phyloP scores from a whole-genome alignment of 1,140 invertebrate genomes.

The Heliothis virescens region DNA sequence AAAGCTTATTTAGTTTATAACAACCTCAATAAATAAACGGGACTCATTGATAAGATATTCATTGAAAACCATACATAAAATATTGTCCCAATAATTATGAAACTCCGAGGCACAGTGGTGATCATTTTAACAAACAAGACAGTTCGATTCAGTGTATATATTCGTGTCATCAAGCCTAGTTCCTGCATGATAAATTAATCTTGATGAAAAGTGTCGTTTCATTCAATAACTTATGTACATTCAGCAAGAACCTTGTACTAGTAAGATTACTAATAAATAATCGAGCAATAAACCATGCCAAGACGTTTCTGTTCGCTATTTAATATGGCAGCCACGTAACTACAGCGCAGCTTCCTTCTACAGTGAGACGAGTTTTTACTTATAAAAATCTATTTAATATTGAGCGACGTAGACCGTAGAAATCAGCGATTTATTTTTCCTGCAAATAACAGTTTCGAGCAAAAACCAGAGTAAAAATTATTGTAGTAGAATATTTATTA shows the following conservation, averaged over 20 bases:
- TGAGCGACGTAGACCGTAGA: background rate
- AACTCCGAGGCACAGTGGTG: too few relatives aligned
- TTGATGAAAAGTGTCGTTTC: constrained; percentile 18
- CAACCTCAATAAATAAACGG: too few relatives aligned
- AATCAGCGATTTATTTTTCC: background rate
- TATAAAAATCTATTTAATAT: constrained; percentile 21
- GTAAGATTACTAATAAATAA: constrained; percentile 6
- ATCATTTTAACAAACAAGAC: too few relatives aligned
- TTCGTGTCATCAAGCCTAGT: too few relatives aligned
- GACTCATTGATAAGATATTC: too few relatives aligned
- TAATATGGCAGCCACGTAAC: constrained; percentile 11
- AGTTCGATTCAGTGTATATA: too few relatives aligned
- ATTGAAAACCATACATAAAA: too few relatives aligned
- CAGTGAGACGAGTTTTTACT: constrained; percentile 1
- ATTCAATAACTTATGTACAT: constrained; percentile 9
- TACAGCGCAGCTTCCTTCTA: background rate
- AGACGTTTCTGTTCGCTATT: constrained; percentile 1
- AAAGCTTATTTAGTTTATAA: too few relatives aligned
- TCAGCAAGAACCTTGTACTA: background rate
- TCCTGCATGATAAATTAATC: constrained; percentile 13
- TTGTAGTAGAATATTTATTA: too few relatives aligned
- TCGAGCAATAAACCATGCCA: constrained; percentile 10
- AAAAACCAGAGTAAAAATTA: background rate
- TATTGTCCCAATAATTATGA: too few relatives aligned
- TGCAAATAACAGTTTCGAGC: background rate